Base-by-base conservation (phyloP, 1,140 invertebrate genomes). In the Campoletis sonorensis region DNA sequence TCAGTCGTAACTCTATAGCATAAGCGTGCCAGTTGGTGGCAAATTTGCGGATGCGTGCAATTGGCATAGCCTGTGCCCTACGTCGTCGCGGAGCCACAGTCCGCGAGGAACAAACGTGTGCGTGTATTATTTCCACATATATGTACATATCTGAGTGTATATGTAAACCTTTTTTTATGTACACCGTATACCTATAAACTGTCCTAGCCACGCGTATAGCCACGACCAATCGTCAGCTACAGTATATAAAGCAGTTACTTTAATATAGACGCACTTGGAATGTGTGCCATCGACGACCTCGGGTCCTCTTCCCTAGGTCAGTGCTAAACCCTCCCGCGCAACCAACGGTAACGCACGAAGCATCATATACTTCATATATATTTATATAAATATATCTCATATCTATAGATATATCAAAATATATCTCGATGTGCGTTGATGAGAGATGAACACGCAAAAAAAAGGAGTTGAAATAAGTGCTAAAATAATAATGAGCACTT, bases 1-100 rank as follows among this genome's bases (percentile, higher is more conserved):
- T 33, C 67, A 70, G 67, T 70, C 67, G 85, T 87, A 89, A 90
- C 85, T 89, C 87, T 86, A 86, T 89, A 86, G 90, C 88, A 88
- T 88, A 89, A 88, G 86, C 89, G 85, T 90, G 88, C 84, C 89
- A 88, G 88, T 90, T 89, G 89, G 86, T 86, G 85, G 89, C 84
- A 90, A 91, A 91, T 89, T 90, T 91, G 90, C 90, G 90, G 89
- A 91, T 91, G 89, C 88, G 82, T 89, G 87, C 89, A 91, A 91
- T 91, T 91, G 89, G 88, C 88, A 88, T 87, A 87, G 86, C 83
- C 86, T 87, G 83, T 85, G 79, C 82, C 84, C 84, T 83, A 23
- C 40, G 73, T 77, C 27, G 73, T 77, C 26, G 84, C 82, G 23
- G n/a, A 64, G 82, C 67, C 10, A 70, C 49, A 81, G 58, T 77